phyloP scores from a whole-genome alignment of 2,888 invertebrate species.

The Esperia sulphurella region DNA sequence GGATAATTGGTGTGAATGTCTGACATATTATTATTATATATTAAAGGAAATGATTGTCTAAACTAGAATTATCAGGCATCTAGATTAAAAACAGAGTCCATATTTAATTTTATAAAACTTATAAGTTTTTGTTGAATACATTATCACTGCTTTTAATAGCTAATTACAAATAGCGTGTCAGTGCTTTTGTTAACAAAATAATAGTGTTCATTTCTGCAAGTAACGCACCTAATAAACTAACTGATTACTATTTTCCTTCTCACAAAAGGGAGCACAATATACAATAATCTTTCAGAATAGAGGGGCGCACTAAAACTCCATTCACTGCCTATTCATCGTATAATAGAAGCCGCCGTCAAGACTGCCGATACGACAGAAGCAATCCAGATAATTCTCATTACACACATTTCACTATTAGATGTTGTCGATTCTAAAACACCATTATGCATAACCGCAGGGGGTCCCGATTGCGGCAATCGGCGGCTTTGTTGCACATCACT shows the following conservation, averaged over 20 bases:
- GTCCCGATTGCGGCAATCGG: constrained; percentile 63
- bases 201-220: constrained; percentile 59
- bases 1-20: too few species aligned
- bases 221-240: constrained; percentile 69
- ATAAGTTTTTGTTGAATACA: constrained; percentile 1
- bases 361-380: constrained; percentile 73
- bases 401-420: constrained; percentile 73
- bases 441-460: constrained; percentile 70
- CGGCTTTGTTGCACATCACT: constrained; percentile 74
- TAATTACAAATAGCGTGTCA: constrained; percentile 19
- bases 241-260: constrained; percentile 69
- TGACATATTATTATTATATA: too few species aligned
- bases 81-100: neutral
- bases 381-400: constrained; percentile 77
- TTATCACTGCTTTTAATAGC: constrained; percentile 19
- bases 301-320: constrained; percentile 50
- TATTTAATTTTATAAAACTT: neutral
- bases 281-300: constrained; percentile 65
- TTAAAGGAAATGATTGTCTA: too few species aligned
- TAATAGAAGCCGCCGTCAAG: constrained; percentile 60
- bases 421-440: constrained; percentile 65
- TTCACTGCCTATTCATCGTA: constrained; percentile 4
- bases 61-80: neutral
- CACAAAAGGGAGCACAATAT: constrained; percentile 63
- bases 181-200: constrained; percentile 29